Evolutionary conservation across 2,888 invertebrate genomes (phyloP).

Genomic region (Agrotis puta): DNA sequence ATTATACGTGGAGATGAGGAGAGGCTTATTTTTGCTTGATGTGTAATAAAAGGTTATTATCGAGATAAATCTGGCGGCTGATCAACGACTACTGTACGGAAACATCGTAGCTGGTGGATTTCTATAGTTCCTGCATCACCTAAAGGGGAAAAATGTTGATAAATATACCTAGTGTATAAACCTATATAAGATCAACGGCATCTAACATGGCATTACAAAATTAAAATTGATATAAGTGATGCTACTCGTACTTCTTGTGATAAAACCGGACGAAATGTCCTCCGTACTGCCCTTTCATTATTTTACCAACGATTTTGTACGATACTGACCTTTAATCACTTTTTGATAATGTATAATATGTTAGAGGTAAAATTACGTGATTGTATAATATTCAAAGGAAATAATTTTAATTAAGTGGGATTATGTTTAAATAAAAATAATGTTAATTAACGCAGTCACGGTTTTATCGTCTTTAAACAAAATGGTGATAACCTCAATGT

Average conservation of each 20-base stretch:
- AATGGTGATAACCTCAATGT: slow-evolving; percentile 28
- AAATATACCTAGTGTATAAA: no score
- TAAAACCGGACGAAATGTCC: neutral
- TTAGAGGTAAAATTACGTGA: neutral
- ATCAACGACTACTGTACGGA: neutral
- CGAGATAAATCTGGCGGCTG: neutral
- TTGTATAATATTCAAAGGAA: neutral
- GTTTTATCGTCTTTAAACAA: slow-evolving; percentile 4
- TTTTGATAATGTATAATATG: no score
- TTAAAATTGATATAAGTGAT: neutral
- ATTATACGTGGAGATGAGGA: neutral
- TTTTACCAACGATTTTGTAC: no score
- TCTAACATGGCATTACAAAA: neutral
- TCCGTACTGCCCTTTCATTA: no score
- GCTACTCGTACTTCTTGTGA: neutral
- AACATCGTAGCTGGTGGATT: neutral
- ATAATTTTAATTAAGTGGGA: neutral
- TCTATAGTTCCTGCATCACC: neutral
- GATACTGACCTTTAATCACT: no score
- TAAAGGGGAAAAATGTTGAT: no score
- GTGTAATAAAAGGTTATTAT: neutral
- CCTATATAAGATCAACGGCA: no score
- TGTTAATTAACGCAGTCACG: neutral
- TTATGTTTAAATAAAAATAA: neutral
- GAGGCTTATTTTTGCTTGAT: neutral